These are phyloP conservation scores for Zapornia atra DNA, from an alignment of 2,113 vertebrate genomes.

Conservation along the genomic window DNA sequence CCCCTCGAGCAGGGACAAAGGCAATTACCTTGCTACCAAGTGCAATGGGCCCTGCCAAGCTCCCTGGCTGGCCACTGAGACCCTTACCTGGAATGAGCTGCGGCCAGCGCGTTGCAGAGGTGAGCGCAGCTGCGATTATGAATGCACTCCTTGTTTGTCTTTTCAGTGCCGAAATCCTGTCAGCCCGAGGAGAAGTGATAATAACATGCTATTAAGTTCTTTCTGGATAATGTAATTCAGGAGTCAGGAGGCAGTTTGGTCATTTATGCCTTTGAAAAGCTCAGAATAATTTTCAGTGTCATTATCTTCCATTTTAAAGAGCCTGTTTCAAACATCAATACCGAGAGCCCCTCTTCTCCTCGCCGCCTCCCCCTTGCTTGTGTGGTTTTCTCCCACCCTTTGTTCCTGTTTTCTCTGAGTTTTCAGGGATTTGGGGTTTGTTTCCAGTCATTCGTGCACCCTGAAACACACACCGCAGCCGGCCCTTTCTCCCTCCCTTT, in stretches of 20 bases:
- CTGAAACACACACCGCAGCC: background rate
- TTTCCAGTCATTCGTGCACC: background rate
- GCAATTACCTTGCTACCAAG: slow-evolving; percentile 17
- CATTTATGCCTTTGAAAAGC: slow-evolving; percentile 83
- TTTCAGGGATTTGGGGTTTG: slow-evolving; percentile 16
- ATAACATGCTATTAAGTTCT: slow-evolving; percentile 83
- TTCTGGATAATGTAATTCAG: slow-evolving; percentile 83
- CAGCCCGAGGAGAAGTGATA: slow-evolving; percentile 79
- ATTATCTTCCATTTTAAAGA: slow-evolving; percentile 81
- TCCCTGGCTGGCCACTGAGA: background rate
- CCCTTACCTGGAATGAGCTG: slow-evolving; percentile 71
- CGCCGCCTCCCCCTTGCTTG: background rate
- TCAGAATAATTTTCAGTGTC: slow-evolving; percentile 80
- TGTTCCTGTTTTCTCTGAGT: slow-evolving; percentile 34
- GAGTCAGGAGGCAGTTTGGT: slow-evolving; percentile 81
- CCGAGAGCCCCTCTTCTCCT: slow-evolving; percentile 15
- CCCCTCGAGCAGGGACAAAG: slow-evolving; percentile 14
- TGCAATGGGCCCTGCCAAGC: background rate
- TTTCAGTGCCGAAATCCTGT: slow-evolving; percentile 78
- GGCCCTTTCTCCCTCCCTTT: background rate
- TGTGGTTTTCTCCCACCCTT: slow-evolving; percentile 37
- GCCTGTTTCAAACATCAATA: slow-evolving; percentile 68
- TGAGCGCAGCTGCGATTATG: slow-evolving; percentile 60
- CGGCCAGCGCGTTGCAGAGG: slow-evolving; percentile 26
- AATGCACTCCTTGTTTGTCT: slow-evolving; percentile 79